Evolutionary conservation across 2,888 invertebrate species (phyloP).

Genomic region (Eupeodes latifasciatus): DNA sequence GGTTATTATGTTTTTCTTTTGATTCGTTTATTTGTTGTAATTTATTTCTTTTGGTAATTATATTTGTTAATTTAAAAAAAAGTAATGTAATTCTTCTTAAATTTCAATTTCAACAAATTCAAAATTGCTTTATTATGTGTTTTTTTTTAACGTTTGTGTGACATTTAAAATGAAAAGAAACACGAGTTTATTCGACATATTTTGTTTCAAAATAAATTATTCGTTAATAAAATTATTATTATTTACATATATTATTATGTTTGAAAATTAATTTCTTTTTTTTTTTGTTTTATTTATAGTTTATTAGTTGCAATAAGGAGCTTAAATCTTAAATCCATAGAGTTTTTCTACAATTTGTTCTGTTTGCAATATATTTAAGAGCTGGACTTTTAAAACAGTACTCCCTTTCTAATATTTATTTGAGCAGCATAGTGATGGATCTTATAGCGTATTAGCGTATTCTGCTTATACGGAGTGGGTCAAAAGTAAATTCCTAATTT

Average conservation of each 20-base stretch:
- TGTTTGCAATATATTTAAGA: too few species aligned
- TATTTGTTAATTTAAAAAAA: background rate
- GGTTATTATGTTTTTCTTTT: constrained; percentile 4
- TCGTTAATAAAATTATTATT: constrained; percentile 19
- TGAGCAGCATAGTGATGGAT: too few species aligned
- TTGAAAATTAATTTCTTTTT: constrained; percentile 18
- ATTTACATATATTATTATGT: constrained; percentile 7
- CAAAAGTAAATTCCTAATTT: too few species aligned
- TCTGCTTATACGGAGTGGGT: too few species aligned
- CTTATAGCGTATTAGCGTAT: too few species aligned
- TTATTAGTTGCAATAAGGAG: background rate
- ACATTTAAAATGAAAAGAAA: background rate
- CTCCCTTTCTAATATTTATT: too few species aligned
- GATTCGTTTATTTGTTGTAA: constrained; percentile 33
- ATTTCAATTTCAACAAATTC: background rate
- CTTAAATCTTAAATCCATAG: too few species aligned
- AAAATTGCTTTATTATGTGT: background rate
- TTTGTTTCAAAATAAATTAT: constrained; percentile 19
- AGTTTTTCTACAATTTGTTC: too few species aligned
- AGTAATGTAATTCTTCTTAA: background rate
- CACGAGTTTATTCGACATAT: background rate
- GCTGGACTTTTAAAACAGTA: too few species aligned
- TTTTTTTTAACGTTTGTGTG: constrained; percentile 3
- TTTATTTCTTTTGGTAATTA: constrained; percentile 3
- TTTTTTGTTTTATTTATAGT: too few species aligned